Conservation (phyloP, 1,140 invertebrate genomes). For the Agrilus planipennis region DNA sequence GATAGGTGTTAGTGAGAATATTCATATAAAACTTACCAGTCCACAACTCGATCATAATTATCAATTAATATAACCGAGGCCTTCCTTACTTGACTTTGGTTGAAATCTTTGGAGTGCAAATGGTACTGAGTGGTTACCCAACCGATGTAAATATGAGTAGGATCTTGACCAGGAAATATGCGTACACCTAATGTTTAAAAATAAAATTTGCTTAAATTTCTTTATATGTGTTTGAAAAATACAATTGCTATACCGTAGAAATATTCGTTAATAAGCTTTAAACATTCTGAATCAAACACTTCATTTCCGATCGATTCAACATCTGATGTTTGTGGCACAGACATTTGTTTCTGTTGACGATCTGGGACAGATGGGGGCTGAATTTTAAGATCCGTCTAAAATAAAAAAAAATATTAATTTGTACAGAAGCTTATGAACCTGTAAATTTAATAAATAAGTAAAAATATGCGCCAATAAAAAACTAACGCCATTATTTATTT, state of each 20-base stretch:
- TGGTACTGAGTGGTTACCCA: slow-evolving; percentile 99
- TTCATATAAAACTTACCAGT: slow-evolving; percentile 46
- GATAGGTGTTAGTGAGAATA: too few relatives aligned
- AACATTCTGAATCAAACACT: slow-evolving; percentile 72
- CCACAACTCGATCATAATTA: slow-evolving; percentile 58
- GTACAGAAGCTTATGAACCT: too few relatives aligned
- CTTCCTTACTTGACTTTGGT: slow-evolving; percentile 74
- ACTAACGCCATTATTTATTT: too few relatives aligned
- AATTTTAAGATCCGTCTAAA: slow-evolving; percentile 6
- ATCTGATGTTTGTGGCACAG: slow-evolving; percentile 49
- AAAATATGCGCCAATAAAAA: too few relatives aligned
- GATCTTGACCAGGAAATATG: slow-evolving; percentile 95
- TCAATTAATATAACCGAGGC: slow-evolving; percentile 76
- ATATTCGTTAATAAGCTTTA: slow-evolving; percentile 94
- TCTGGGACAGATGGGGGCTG: slow-evolving; percentile 39
- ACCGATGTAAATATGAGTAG: slow-evolving; percentile 93
- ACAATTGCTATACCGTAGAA: slow-evolving; percentile 90
- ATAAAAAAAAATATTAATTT: too few relatives aligned
- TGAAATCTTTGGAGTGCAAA: slow-evolving; percentile 79
- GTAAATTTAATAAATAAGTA: too few relatives aligned
- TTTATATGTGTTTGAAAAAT: too few relatives aligned
- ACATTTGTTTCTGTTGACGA: slow-evolving; percentile 59
- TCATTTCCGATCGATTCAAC: slow-evolving; percentile 70
- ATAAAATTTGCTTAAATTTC: too few relatives aligned
- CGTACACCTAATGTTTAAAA: slow-evolving; percentile 55